Evolutionary conservation across 2,113 vertebrate genomes (phyloP).

Genomic region (Oreochromis aureus): DNA sequence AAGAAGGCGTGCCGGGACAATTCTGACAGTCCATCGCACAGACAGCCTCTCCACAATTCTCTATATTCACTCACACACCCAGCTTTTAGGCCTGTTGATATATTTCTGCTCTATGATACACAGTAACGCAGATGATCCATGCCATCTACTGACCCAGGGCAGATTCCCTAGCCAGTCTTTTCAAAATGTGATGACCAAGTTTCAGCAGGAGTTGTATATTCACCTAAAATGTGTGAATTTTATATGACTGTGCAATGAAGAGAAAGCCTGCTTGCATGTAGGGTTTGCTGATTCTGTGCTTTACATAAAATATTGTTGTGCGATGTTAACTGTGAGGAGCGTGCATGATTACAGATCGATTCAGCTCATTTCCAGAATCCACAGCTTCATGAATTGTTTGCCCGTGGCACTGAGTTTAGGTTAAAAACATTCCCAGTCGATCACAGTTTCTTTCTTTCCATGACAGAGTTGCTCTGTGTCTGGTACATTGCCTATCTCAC

Average conservation of each 20-base stretch:
- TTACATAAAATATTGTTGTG: neutral
- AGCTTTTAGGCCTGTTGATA: neutral
- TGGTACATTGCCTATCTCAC: conserved; percentile 31
- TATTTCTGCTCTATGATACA: neutral
- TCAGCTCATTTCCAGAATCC: neutral
- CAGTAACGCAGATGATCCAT: neutral
- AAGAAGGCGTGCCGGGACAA: neutral
- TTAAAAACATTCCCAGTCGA: neutral
- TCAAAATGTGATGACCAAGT: neutral
- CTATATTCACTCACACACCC: neutral
- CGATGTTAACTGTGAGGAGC: neutral
- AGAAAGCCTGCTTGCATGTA: neutral
- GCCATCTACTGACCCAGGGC: neutral
- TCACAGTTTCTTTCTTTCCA: neutral
- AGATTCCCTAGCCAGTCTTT: neutral
- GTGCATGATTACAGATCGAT: neutral
- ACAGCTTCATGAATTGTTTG: neutral
- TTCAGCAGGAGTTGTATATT: neutral
- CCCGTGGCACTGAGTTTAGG: neutral
- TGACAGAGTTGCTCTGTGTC: conserved; percentile 19
- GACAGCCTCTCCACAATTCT: neutral
- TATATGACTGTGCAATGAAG: neutral
- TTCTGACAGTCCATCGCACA: neutral
- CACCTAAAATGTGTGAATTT: neutral
- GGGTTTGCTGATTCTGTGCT: neutral